phyloP scores from a whole-genome alignment of 2,888 invertebrate species.

The Cecidostiba fungosa region DNA sequence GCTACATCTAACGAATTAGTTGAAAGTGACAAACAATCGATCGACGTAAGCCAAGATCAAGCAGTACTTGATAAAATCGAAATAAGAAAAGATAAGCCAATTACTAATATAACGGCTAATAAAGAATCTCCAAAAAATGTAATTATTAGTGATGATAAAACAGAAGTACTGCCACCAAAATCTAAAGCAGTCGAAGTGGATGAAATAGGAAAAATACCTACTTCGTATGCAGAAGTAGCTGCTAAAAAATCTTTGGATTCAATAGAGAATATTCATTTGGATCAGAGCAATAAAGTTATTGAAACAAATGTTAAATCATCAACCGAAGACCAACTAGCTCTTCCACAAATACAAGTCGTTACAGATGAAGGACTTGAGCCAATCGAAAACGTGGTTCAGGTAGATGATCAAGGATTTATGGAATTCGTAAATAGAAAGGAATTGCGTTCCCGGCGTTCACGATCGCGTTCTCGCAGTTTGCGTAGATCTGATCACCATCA shows the following conservation, averaged over 20 bases:
- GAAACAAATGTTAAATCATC: slow-evolving; percentile 26
- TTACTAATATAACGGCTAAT: neutral
- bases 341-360: slow-evolving; percentile 71
- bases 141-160: neutral
- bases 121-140: neutral
- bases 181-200: slow-evolving; percentile 43
- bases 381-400: slow-evolving; percentile 71
- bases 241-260: slow-evolving; percentile 69
- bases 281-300: neutral
- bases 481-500: slow-evolving; percentile 47
- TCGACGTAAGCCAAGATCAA: neutral
- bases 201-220: slow-evolving; percentile 48
- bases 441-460: slow-evolving; percentile 77
- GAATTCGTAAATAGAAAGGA: slow-evolving; percentile 81
- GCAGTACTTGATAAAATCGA: neutral
- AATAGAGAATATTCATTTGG: slow-evolving; percentile 49
- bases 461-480: slow-evolving; percentile 76
- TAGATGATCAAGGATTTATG: slow-evolving; percentile 77
- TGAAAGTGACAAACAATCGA: neutral
- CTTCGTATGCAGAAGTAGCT: slow-evolving; percentile 71
- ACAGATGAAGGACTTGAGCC: slow-evolving; percentile 73
- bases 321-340: slow-evolving; percentile 53
- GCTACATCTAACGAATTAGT: neutral
- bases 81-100: neutral
- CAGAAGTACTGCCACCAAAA: slow-evolving; percentile 28